These are phyloP conservation scores for Dicycla oo DNA, from an alignment of 2,888 invertebrate genomes.

Conservation along the genomic window DNA sequence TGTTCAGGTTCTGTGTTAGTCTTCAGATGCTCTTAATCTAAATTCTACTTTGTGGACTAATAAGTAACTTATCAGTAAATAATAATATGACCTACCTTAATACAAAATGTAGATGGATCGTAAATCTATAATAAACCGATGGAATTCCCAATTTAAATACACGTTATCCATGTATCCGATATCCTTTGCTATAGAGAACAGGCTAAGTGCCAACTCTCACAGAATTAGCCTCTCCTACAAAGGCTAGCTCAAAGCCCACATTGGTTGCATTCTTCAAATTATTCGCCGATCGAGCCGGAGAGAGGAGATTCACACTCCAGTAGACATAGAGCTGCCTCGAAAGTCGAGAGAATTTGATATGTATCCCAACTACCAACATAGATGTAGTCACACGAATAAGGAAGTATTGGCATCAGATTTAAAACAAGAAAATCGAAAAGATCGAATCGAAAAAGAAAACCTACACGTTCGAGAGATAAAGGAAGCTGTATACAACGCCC, in stretches of 20 bases:
- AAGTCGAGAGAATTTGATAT: conserved; percentile 30
- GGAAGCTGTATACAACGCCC: conserved; percentile 21
- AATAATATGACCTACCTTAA: neutral
- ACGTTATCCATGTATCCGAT: conserved; percentile 4
- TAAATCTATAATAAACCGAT: neutral
- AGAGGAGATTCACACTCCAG: conserved; percentile 49
- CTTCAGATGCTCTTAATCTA: neutral
- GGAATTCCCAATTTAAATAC: conserved; percentile 9
- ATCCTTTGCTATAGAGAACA: neutral
- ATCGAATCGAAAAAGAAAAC: conserved; percentile 8
- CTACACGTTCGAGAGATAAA: conserved; percentile 12
- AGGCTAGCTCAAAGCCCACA: conserved; percentile 51
- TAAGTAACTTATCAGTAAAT: neutral
- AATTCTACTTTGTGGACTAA: neutral
- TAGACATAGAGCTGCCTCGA: conserved; percentile 47
- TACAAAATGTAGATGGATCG: neutral
- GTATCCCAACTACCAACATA: conserved; percentile 23
- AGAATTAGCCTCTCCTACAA: conserved; percentile 34
- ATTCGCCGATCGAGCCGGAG: conserved; percentile 28
- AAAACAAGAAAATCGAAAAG: conserved; percentile 16
- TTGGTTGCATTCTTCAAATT: conserved; percentile 51
- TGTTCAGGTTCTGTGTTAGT: neutral
- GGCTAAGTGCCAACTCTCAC: conserved; percentile 18
- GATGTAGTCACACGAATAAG: conserved; percentile 15
- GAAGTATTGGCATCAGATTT: conserved; percentile 4